Evolutionary conservation across 1,140 invertebrate species (phyloP), one percentile per base, ranked within the genome.

Genomic region (Leptopilina clavipes): DNA sequence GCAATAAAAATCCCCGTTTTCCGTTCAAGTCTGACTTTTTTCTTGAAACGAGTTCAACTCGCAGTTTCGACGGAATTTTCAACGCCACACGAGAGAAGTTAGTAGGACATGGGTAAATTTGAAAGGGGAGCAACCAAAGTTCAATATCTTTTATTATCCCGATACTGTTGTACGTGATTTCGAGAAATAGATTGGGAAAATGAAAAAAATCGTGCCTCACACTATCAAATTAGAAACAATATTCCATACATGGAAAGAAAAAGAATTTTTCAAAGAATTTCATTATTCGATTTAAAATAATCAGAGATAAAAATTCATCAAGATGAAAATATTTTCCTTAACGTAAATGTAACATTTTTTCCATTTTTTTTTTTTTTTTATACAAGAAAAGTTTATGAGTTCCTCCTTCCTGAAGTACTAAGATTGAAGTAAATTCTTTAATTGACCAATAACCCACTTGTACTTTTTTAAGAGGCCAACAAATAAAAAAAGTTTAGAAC

Each of bases 61-160:
- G 59, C 25, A n/a, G 59, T 65, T 65, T 65, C 59, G 11, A 31
- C 22, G n/a, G 14, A 65, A 65, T 10, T 31, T 31, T 31, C 59
- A 65, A 65, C 25, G 25, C 59, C 59, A 25, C 59, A 31, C 25
- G n/a, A 2, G 59, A 17, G 59, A 65, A 65, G 59, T 65, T 65
- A 65, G 25, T 25, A 31, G 59, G 25, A 65, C 25, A 31, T 31
- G 59, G 59, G 59, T 25, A 31, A 65, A 65, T 65, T 65, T 31
- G 10, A 37, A 65, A 65, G 12, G 18, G 44, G 77, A 48, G 74
- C 73, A 73, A 77, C 71, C 48, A 76, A 80, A 78, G 65, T 76
- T 73, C 37, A 71, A 72, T 76, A 79, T 72, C 54, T 54, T 73
- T 74, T 70, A 78, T 74, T 76, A 76, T 74, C 54, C 71, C 71